Conservation (phyloP, 2,797 vertebrate genomes). For the Phoxinus dragarum region DNA sequence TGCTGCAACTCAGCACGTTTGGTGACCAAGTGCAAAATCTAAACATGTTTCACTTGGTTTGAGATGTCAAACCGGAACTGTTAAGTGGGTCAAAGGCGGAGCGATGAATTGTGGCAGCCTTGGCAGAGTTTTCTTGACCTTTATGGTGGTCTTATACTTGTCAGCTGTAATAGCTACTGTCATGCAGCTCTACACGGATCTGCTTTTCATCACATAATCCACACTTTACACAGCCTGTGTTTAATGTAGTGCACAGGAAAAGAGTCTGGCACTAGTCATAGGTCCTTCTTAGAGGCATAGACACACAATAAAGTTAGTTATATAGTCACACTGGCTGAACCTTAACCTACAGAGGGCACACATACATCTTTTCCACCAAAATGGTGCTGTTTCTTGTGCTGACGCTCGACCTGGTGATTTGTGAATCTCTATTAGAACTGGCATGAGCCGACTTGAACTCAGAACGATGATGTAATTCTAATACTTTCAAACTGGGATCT, state of each 20-base stretch:
- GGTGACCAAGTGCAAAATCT: not conserved
- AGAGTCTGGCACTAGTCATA: slow-evolving; percentile 45
- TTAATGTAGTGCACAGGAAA: slow-evolving; percentile 33
- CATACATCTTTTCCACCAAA: not conserved
- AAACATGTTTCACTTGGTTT: slow-evolving; percentile 9
- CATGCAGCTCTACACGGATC: slow-evolving; percentile 29
- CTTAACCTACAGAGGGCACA: not conserved
- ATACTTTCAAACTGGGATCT: not conserved
- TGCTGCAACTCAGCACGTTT: not conserved
- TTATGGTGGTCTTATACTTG: slow-evolving; percentile 1
- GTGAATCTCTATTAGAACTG: not conserved
- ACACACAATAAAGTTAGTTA: slow-evolving; percentile 15
- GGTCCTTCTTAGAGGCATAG: not conserved
- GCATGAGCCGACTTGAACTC: not conserved
- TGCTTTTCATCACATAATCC: slow-evolving; percentile 53
- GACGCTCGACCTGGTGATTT: not conserved
- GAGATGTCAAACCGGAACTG: not conserved
- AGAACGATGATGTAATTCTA: not conserved
- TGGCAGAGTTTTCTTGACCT: slow-evolving; percentile 8
- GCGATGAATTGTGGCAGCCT: not conserved
- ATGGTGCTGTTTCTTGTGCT: not conserved
- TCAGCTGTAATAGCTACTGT: slow-evolving; percentile 42
- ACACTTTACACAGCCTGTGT: slow-evolving; percentile 19
- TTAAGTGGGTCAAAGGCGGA: not conserved
- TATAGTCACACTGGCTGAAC: slow-evolving; percentile 9